Base-by-base conservation (phyloP, 2,797 vertebrate species). In the Acanthurus lineatus region DNA sequence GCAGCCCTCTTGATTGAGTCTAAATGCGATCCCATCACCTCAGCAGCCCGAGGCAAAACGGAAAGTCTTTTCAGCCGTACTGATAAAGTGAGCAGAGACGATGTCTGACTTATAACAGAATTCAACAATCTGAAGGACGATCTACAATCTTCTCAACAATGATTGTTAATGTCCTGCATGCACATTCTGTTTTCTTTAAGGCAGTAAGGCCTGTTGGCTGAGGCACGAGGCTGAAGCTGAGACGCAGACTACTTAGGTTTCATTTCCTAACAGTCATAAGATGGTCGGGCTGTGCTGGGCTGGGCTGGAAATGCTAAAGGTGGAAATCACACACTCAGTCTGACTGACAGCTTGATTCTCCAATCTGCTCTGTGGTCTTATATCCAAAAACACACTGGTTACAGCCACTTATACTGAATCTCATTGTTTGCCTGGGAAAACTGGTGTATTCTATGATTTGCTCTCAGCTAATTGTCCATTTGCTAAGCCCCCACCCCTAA, bases 161-260 rank as follows among this genome's bases (percentile, higher is more conserved):
- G 60, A 83, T 77, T 67, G 72, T 79, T 48, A 64, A 51, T 71
- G 73, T 86, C 81, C 85, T 76, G 75, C 79, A 64, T 51, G 54
- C 54, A 82, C 73, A 60, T 81, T 85, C 76, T 77, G 84, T 32
- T 61, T 88, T 65, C 76, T 73, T 51, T 84, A 88, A 86, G 82
- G 79, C 80, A 82, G 59, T 76, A 62, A 75, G 73, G 83, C 76
- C 82, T 66, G 83, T 75, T 74, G 80, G 81, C 75, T 79, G 88
- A 88, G 82, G 86, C 82, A 83, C 68, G 1, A 53, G 78, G 74
- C 87, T 82, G 65, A 79, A 68, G 67, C 76, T 61, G 9, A 88
- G 76, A 62, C 6, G 8, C 58, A 22, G 63, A 76, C 73, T 60
- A 62, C 71, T 66, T 44, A 52, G 53, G 25, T 40, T 69, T 75